Evolutionary conservation across 2,888 invertebrate genomes (phyloP), one percentile per base, ranked within the genome.

Genomic region (Trissoscelio sp.): DNA sequence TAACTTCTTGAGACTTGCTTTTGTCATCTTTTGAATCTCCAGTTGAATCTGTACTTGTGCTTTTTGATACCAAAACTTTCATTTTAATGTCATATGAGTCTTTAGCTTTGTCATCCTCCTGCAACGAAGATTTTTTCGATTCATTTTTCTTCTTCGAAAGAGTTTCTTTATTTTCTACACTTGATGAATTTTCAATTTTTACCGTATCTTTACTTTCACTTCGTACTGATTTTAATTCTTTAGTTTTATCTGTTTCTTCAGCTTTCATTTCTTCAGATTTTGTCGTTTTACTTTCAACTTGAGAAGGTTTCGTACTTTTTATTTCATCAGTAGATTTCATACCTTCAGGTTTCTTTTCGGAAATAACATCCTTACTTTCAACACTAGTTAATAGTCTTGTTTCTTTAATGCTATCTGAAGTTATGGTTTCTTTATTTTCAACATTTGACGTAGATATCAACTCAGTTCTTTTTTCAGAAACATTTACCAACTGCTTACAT

Each of bases 401-500:
- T 39, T 51, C 31, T n/a, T 12, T 24, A 48, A 28, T 11, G n/a
- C 42, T 55, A 28, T 58, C 58, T 0, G 16, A 14, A 20, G 0
- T 18, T 55, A 6, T 5, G 9, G 16, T 9, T 14, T 62, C 42
- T 4, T 39, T 34, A 18, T 22, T 37, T 0, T 55, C 34, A 20
- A 11, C 9, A 58, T 22, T 58, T 5, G 66, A 12, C 1, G 51
- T 39, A 1, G 42, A 28, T 12, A 60, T 67, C 0, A 67, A 22
- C 14, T 77, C 77, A 12, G 58, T 66, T 28, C 24, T 77, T 31
- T 70, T 69, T 57, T 78, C 78, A 28, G 64, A 39, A 14, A 57
- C 66, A 37, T 73, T 73, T n/a, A 67, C 12, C 3, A 28, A 37
- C 5, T 67, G 58, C 34, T 66, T 72, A 31, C 42, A 57, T 14